A percentile compares a stretch with the other conserved stretches of the same genome.
These are phyloP conservation scores for Gastrophryne carolinensis DNA, from an alignment of 2,797 vertebrate species.

Conservation along the genomic window DNA sequence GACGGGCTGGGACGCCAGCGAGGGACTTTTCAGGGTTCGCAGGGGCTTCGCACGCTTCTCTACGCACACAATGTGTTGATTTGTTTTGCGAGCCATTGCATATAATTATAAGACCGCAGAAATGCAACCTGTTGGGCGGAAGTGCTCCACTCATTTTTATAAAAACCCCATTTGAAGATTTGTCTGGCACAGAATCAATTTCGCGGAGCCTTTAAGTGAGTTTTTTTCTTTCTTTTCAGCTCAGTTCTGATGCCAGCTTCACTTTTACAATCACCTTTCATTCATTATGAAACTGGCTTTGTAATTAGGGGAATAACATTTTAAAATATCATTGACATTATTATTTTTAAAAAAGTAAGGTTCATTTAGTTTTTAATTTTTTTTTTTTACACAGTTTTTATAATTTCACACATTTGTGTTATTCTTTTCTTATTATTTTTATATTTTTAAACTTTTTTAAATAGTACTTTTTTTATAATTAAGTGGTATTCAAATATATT, in stretches of 20 bases:
- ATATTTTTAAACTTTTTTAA: no score
- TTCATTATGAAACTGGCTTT: background rate
- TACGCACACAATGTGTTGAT: conserved; percentile 51
- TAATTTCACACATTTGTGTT: background rate
- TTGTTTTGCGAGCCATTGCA: conserved; percentile 71
- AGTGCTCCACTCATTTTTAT: conserved; percentile 30
- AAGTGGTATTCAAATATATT: no score
- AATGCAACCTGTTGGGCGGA: conserved; percentile 74
- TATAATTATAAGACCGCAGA: conserved; percentile 70
- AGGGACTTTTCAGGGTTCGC: background rate
- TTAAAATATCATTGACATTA: background rate
- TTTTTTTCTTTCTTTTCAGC: conserved; percentile 7
- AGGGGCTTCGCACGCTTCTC: no score
- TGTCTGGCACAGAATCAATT: conserved; percentile 15
- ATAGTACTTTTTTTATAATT: no score
- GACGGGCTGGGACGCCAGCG: no score
- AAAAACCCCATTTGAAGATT: background rate
- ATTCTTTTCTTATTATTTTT: no score
- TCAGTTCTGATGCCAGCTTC: background rate
- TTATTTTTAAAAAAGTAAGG: background rate
- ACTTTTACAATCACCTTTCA: conserved; percentile 28
- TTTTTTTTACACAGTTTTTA: background rate
- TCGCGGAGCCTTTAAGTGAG: background rate
- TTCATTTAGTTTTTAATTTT: background rate
- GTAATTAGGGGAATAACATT: background rate